Conservation (phyloP, 2,113 vertebrate species). For the Ondatra zibethicus region DNA sequence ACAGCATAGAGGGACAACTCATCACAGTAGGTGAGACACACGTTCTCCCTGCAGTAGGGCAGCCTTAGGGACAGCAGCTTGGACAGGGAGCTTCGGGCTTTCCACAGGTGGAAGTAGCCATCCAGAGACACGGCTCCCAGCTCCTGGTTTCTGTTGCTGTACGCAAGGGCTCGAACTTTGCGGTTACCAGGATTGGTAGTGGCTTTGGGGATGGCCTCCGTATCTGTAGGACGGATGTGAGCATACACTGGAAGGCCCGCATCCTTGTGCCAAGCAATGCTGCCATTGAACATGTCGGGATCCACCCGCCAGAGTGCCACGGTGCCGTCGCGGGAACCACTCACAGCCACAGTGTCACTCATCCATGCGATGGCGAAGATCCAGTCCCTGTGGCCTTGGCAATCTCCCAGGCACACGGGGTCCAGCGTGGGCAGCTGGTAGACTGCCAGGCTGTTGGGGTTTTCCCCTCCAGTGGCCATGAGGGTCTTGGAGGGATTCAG, state of each 20-base stretch:
- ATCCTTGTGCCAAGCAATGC: slow-evolving; percentile 85
- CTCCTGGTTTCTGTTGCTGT: slow-evolving; percentile 95
- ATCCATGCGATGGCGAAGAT: slow-evolving; percentile 74
- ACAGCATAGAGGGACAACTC: slow-evolving; percentile 96
- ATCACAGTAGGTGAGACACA: slow-evolving; percentile 96
- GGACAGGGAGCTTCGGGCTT: slow-evolving; percentile 91
- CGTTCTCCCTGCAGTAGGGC: slow-evolving; percentile 96
- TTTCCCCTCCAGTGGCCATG: slow-evolving; percentile 69
- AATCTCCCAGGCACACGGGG: slow-evolving; percentile 67
- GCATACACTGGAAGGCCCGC: slow-evolving; percentile 91
- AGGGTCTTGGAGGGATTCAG: slow-evolving; percentile 77
- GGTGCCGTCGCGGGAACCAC: slow-evolving; percentile 94
- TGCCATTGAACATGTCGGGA: slow-evolving; percentile 88
- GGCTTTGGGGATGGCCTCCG: slow-evolving; percentile 95
- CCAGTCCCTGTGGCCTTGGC: slow-evolving; percentile 65
- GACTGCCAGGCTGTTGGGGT: slow-evolving; percentile 74
- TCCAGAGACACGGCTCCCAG: slow-evolving; percentile 96
- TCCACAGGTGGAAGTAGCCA: slow-evolving; percentile 99
- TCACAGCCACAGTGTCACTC: slow-evolving; percentile 58
- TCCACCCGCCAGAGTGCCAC: slow-evolving; percentile 96
- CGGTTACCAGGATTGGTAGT: slow-evolving; percentile 94
- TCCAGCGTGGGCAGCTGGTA: slow-evolving; percentile 73
- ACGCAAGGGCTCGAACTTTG: slow-evolving; percentile 96
- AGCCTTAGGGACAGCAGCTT: slow-evolving; percentile 96
- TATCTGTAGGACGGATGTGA: slow-evolving; percentile 92